Base-by-base conservation (phyloP, 2,113 vertebrate species). In the Chaenogobius annularis region DNA sequence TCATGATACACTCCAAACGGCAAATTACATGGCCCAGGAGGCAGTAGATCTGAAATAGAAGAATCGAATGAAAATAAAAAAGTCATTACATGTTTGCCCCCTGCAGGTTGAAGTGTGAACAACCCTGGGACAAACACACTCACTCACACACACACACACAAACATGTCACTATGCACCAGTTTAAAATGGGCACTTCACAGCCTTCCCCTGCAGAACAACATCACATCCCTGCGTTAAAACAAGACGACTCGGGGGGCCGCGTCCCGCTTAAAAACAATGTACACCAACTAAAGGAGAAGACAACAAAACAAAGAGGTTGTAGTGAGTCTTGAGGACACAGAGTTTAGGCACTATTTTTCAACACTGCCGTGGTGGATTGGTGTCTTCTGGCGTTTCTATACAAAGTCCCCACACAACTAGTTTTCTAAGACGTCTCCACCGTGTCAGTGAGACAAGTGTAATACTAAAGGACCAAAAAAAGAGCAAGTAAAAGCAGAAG, bases 161-260 rank as follows among this genome's bases (percentile, higher is more conserved):
- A 73, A 75, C 66, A 71, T 87, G 17, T 81, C 61, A 85, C 89
- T 73, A 83, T 50, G 72, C 74, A 85, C 78, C 48, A 15, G 54
- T 15, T 79, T 77, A 82, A 78, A 82, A 82, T 59, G 56, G 70
- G 79, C 74, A 56, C 77, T 48, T 92, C 91, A 91, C 90, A 91
- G 89, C 84, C 91, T 89, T 78, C 62, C 52, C 62, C 46, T 59
- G 64, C 68, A 69, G 65, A 69, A 69, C 74, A 44, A 48, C n/a
- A 56, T 78, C 44, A 66, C 63, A 35, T 46, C 85, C 79, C 83
- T 64, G 68, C 44, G 17, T 72, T 61, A 54, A 77, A 50, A 40
- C 44, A 48, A 46, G 44, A 46, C 44, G 44, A 26, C 48, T 59
- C 47, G 47, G 71, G 76, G 79, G 67, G 10, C 68, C 35, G 11